Conservation (phyloP, 1,140 invertebrate species). For the Drosophila leontia region DNA sequence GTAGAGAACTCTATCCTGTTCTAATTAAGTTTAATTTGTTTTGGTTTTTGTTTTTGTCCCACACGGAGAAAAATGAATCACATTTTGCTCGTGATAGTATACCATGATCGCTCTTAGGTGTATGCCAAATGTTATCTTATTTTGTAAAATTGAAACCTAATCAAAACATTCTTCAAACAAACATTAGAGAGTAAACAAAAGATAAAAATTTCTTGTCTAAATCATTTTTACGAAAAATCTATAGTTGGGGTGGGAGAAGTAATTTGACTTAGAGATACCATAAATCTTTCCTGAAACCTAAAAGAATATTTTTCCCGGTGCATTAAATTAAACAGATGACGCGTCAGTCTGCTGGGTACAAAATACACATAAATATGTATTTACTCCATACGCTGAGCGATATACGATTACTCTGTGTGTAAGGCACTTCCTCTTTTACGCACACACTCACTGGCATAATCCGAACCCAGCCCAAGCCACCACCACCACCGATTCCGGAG, state of each 20-base stretch:
- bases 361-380: slow-evolving; percentile 10
- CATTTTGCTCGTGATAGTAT: neutral
- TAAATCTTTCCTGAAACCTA: too few species aligned
- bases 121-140: neutral
- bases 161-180: too few species aligned
- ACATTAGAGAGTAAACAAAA: too few species aligned
- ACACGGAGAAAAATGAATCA: neutral
- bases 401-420: slow-evolving; percentile 43
- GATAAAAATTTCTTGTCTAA: too few species aligned
- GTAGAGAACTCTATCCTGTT: slow-evolving; percentile 22
- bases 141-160: neutral
- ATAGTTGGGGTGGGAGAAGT: too few species aligned
- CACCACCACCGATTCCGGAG: slow-evolving; percentile 45
- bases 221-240: too few species aligned
- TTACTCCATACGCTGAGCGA: slow-evolving; percentile 31
- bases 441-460: slow-evolving; percentile 43
- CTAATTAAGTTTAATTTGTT: slow-evolving; percentile 52
- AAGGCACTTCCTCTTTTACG: slow-evolving; percentile 69
- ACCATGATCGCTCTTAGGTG: neutral
- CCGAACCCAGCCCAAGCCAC: slow-evolving; percentile 33
- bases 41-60: slow-evolving; percentile 3
- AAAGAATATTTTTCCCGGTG: slow-evolving; percentile 23
- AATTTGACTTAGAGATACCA: neutral
- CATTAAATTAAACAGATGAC: slow-evolving; percentile 56
- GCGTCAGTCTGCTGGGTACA: slow-evolving; percentile 37